Conservation (phyloP, 2,888 invertebrate species). For the Mamestra brassicae region DNA sequence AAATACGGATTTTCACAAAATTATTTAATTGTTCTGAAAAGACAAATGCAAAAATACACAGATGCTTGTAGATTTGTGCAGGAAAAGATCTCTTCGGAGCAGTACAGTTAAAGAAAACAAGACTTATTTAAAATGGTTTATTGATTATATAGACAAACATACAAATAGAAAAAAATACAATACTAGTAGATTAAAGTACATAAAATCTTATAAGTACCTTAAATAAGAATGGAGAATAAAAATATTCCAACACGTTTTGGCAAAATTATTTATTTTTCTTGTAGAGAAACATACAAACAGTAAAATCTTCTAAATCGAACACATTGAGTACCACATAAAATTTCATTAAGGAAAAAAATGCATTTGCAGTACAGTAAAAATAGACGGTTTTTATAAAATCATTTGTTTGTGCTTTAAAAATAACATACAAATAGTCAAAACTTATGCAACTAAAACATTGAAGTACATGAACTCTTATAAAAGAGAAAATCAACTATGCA, state of each 20-base stretch:
- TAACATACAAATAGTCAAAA: background rate
- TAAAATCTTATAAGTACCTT: background rate
- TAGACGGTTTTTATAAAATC: background rate
- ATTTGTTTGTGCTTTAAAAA: background rate
- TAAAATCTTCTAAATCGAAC: background rate
- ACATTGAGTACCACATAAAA: background rate
- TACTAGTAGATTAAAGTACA: background rate
- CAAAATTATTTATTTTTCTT: background rate
- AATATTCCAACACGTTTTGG: background rate
- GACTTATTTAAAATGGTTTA: background rate
- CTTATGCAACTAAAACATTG: background rate
- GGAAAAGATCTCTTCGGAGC: background rate
- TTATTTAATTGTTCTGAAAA: background rate
- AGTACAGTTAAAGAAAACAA: background rate
- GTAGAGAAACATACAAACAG: background rate
- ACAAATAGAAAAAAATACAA: background rate
- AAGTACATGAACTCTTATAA: background rate
- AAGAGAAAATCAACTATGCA: background rate
- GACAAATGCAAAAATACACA: background rate
- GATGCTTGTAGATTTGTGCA: background rate
- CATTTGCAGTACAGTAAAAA: background rate
- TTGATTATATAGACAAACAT: background rate
- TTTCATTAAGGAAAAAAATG: background rate
- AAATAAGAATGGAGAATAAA: background rate
- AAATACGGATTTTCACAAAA: background rate